A percentile compares a stretch with the other conserved stretches of the same genome.
Evolutionary conservation across 2,888 invertebrate species (phyloP).

Genomic region (Dynastes hyllus): DNA sequence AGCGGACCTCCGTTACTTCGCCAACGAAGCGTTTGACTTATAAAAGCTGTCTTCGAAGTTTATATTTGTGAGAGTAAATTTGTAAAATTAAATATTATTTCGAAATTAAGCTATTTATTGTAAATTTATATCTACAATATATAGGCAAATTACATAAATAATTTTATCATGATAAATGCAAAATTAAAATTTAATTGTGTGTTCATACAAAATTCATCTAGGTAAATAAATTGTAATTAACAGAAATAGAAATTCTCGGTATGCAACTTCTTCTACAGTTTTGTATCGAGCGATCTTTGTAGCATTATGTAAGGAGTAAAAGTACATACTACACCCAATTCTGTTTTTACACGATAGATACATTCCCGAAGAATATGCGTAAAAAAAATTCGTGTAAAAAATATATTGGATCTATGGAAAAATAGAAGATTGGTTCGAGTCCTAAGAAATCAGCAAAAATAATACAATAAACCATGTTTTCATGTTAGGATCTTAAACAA

Average conservation of each 20-base stretch:
- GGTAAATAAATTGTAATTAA: neutral
- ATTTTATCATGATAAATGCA: neutral
- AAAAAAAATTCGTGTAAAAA: too few relatives aligned
- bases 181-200: neutral
- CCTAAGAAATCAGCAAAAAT: too few relatives aligned
- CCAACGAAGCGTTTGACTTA: neutral
- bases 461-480: too few relatives aligned
- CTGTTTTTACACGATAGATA: too few relatives aligned
- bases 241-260: neutral
- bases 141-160: neutral
- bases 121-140: conserved; percentile 3
- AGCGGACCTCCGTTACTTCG: conserved; percentile 24
- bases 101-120: neutral
- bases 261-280: conserved; percentile 9
- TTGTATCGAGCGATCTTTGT: neutral
- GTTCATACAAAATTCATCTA: neutral
- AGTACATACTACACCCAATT: neutral
- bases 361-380: too few relatives aligned
- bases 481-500: too few relatives aligned
- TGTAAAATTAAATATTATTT: neutral
- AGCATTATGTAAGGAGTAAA: too few relatives aligned
- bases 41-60: neutral
- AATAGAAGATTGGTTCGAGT: too few relatives aligned
- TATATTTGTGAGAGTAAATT: conserved; percentile 20
- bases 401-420: too few relatives aligned